phyloP scores from a whole-genome alignment of 2,888 invertebrate genomes.

The Bellardia bayeri region DNA sequence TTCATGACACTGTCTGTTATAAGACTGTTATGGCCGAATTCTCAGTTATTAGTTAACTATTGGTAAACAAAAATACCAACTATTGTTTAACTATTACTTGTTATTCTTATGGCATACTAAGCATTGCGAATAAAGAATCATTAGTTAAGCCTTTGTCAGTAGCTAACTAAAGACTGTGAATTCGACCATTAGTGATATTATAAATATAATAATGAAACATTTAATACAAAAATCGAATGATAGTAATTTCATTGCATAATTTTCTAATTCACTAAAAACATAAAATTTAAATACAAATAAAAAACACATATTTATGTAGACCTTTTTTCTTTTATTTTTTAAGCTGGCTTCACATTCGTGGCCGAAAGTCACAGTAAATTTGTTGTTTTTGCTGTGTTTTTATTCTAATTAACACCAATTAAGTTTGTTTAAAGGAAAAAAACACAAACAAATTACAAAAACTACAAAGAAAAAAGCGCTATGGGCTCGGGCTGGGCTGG shows the following conservation, averaged over 20 bases:
- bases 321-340: slow-evolving; percentile 1
- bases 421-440: slow-evolving; percentile 35
- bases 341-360: background rate
- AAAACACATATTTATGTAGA: background rate
- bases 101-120: too few species aligned
- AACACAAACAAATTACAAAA: background rate
- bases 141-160: too few species aligned
- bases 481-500: too few species aligned
- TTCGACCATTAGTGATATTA: background rate
- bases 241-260: slow-evolving; percentile 8
- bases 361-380: slow-evolving; percentile 35
- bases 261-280: slow-evolving; percentile 13
- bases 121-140: too few species aligned
- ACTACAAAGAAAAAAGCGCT: background rate
- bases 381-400: slow-evolving; percentile 18
- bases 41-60: too few species aligned
- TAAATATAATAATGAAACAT: background rate
- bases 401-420: slow-evolving; percentile 72
- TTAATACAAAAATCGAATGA: background rate
- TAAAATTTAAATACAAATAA: background rate
- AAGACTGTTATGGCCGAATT: too few species aligned
- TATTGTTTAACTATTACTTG: too few species aligned
- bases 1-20: too few species aligned
- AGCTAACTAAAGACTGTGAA: too few species aligned
- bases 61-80: too few species aligned